Evolutionary conservation across 2,888 invertebrate genomes (phyloP).

Genomic region (Nephrotoma guestfalica): DNA sequence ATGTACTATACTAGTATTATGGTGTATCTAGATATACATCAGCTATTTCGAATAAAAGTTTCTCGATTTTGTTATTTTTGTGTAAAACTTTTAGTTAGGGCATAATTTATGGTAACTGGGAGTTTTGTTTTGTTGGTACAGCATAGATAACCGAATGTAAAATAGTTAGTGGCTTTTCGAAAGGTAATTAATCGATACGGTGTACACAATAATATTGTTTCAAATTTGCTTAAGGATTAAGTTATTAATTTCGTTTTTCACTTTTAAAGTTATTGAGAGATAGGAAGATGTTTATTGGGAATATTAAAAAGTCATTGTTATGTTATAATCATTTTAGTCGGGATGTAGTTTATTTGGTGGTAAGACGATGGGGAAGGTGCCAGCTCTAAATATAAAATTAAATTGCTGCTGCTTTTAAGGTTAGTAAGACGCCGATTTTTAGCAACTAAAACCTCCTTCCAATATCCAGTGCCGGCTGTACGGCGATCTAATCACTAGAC

Average conservation of each 20-base stretch:
- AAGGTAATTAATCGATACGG: not conserved
- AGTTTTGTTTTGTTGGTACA: not conserved
- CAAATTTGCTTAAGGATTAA: not conserved
- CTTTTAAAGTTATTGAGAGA: too few relatives aligned
- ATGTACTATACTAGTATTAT: not conserved
- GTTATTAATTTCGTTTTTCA: not conserved
- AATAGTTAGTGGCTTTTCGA: not conserved
- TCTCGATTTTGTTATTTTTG: not conserved
- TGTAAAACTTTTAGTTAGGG: not conserved
- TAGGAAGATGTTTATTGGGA: too few relatives aligned
- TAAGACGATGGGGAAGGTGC: too few relatives aligned
- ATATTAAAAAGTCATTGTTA: too few relatives aligned
- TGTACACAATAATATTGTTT: not conserved
- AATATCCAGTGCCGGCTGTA: too few relatives aligned
- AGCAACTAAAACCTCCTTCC: too few relatives aligned
- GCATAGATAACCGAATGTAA: not conserved
- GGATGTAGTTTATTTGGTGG: too few relatives aligned
- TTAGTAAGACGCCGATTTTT: too few relatives aligned
- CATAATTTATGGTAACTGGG: not conserved
- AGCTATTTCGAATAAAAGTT: not conserved
- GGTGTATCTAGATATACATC: not conserved
- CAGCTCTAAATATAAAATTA: too few relatives aligned
- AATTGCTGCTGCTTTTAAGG: too few relatives aligned
- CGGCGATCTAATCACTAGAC: too few relatives aligned
- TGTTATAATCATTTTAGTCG: too few relatives aligned